Conservation (phyloP, 1,140 invertebrate species). For the Brachionus rubens region DNA sequence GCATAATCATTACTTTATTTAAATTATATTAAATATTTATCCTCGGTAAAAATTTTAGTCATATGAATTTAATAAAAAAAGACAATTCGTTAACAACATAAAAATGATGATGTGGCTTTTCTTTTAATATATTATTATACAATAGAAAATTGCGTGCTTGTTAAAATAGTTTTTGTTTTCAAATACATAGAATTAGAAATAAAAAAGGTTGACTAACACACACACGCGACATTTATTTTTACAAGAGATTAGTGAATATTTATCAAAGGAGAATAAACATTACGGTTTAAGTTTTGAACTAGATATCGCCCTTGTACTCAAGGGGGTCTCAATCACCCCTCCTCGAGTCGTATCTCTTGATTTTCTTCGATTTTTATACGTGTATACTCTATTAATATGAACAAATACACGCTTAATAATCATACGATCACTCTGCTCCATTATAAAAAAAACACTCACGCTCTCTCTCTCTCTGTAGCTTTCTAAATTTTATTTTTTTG, state of each 20-base stretch:
- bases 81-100: too few species aligned
- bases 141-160: too few species aligned
- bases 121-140: neutral
- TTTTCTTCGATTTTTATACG: neutral
- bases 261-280: neutral
- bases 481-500: neutral
- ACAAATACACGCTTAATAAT: conserved; percentile 17
- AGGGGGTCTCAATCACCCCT: neutral
- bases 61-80: too few species aligned
- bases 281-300: neutral
- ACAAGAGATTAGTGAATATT: conserved; percentile 5
- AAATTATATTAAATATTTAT: too few species aligned
- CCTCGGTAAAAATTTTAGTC: too few species aligned
- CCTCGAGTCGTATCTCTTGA: neutral
- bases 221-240: too few species aligned
- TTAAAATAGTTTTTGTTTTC: too few species aligned
- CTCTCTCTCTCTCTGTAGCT: neutral
- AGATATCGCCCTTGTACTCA: neutral
- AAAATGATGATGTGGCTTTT: neutral
- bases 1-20: too few species aligned
- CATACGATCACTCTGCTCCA: neutral
- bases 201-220: too few species aligned
- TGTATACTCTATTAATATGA: neutral
- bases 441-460: neutral
- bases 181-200: too few species aligned